A percentile compares a stretch with the other conserved stretches of the same genome.
phyloP scores from a whole-genome alignment of 2,888 invertebrate species.

The Tyria jacobaeae region DNA sequence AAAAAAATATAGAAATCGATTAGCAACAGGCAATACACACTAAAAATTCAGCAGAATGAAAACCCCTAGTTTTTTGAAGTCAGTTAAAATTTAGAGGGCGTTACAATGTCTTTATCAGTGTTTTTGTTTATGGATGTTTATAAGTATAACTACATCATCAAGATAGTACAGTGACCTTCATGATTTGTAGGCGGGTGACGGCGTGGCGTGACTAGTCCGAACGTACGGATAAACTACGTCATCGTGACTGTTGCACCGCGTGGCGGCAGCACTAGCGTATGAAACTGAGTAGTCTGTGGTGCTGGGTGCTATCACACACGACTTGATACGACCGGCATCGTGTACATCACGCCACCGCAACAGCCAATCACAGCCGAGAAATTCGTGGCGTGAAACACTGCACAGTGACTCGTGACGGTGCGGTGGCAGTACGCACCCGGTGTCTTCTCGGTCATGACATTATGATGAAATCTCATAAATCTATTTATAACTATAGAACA shows the following conservation, averaged over 20 bases:
- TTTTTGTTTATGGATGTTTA: conserved; percentile 38
- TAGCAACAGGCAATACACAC: no score
- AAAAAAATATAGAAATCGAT: no score
- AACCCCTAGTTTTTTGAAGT: neutral
- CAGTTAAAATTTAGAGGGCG: neutral
- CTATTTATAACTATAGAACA: conserved; percentile 41
- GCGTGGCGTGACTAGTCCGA: conserved; percentile 46
- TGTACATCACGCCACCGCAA: conserved; percentile 75
- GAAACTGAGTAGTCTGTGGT: conserved; percentile 31
- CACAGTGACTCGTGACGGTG: conserved; percentile 57
- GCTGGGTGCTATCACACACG: conserved; percentile 28
- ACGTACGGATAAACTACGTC: conserved; percentile 62
- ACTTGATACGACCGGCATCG: conserved; percentile 47
- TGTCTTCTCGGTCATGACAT: conserved; percentile 52
- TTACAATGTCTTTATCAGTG: conserved; percentile 23
- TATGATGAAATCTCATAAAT: conserved; percentile 54
- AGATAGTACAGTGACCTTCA: conserved; percentile 65
- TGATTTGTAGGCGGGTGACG: conserved; percentile 48
- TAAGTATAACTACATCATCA: conserved; percentile 46
- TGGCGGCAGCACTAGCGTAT: conserved; percentile 72
- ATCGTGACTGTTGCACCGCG: conserved; percentile 50
- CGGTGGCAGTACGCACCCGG: conserved; percentile 41
- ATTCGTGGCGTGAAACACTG: conserved; percentile 66
- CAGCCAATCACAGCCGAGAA: conserved; percentile 71
- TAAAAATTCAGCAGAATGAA: neutral